Percentiles rank a stretch among this genome's conserved stretches.
Conservation (phyloP, 2,113 vertebrate genomes). For the Sphaerodactylus townsendi region DNA sequence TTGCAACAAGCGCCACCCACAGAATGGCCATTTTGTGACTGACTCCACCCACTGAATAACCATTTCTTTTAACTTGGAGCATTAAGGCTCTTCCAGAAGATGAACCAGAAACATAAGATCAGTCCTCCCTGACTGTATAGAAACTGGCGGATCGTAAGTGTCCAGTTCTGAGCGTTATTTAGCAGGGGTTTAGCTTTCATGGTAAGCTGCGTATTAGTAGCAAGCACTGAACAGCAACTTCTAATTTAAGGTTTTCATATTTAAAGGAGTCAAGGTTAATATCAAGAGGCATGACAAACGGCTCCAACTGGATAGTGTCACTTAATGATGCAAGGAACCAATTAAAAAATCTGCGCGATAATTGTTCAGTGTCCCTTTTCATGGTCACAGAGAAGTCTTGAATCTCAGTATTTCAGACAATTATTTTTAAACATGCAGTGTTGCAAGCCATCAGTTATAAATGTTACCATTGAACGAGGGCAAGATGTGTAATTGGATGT, state of each 20-base stretch:
- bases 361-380: slow-evolving; percentile 1
- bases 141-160: no score
- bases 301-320: background rate
- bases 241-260: background rate
- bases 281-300: background rate
- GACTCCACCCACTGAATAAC: no score
- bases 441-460: background rate
- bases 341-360: background rate
- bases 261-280: background rate
- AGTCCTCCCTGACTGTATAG: no score
- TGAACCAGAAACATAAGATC: no score
- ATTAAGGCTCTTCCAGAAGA: no score
- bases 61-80: no score
- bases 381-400: slow-evolving; percentile 1
- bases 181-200: background rate
- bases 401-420: background rate
- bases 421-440: slow-evolving; percentile 16
- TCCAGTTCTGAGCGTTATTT: background rate
- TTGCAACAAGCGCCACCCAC: no score
- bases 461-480: background rate
- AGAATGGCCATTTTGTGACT: no score
- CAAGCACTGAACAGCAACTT: background rate
- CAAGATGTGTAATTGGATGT: background rate
- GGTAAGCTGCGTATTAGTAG: background rate
- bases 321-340: rapidly evolving